Conservation (phyloP, 2,113 vertebrate species). For the Crypturellus undulatus region DNA sequence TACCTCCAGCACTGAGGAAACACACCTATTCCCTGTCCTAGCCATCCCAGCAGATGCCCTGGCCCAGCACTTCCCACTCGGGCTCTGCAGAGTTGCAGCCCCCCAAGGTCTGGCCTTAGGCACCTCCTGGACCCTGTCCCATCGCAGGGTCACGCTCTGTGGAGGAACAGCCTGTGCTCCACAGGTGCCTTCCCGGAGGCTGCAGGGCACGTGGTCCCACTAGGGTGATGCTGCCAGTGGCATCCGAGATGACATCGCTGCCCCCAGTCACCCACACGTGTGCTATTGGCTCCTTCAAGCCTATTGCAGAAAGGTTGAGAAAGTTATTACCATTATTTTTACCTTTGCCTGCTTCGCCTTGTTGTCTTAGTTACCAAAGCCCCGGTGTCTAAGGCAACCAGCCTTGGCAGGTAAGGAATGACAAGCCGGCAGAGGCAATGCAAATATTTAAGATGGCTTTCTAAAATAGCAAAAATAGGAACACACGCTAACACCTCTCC, state of each 20-base stretch:
- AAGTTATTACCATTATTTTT: conserved; percentile 58
- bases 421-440: neutral
- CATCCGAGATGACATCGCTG: conserved; percentile 3
- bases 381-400: conserved; percentile 66
- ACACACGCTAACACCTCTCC: neutral
- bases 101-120: accelerated
- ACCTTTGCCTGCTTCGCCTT: conserved; percentile 47
- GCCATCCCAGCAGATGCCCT: neutral
- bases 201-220: neutral
- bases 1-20: neutral
- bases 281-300: neutral
- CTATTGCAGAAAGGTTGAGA: conserved; percentile 25
- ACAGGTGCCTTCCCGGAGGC: neutral
- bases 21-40: neutral
- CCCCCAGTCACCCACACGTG: neutral
- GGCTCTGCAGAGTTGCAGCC: neutral
- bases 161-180: neutral
- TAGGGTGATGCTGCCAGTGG: neutral
- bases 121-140: neutral
- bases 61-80: neutral
- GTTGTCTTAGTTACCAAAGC: conserved; percentile 63
- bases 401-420: conserved; percentile 21
- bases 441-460: conserved; percentile 25
- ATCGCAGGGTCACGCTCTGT: neutral
- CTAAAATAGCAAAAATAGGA: neutral